Evolutionary conservation across 2,888 invertebrate species (phyloP).

Genomic region (Drosophila vallismaia): DNA sequence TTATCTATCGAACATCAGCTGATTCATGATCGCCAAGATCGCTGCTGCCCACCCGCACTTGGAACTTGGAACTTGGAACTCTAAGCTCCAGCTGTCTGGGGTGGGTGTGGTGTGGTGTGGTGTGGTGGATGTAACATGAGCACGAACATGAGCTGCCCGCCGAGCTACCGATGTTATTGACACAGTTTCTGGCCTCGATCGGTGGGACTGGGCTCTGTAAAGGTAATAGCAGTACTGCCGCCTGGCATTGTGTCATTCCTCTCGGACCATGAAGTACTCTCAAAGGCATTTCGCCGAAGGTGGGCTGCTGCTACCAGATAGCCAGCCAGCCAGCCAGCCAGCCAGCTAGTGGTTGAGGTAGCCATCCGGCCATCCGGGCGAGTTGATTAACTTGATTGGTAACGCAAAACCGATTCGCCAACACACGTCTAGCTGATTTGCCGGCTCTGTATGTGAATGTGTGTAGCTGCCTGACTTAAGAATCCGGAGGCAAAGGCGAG

Average conservation of each 20-base stretch:
- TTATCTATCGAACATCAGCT: slow-evolving; percentile 59
- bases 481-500: slow-evolving; percentile 41
- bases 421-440: slow-evolving; percentile 49
- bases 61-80: slow-evolving; percentile 2
- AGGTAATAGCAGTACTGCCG: slow-evolving; percentile 17
- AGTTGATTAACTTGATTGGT: slow-evolving; percentile 80
- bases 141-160: slow-evolving; percentile 45
- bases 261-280: slow-evolving; percentile 57
- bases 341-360: slow-evolving; percentile 43
- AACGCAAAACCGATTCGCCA: slow-evolving; percentile 76
- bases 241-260: slow-evolving; percentile 54
- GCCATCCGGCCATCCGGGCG: slow-evolving; percentile 60
- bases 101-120: slow-evolving; percentile 37
- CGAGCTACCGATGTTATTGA: slow-evolving; percentile 64
- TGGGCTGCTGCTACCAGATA: slow-evolving; percentile 59
- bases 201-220: slow-evolving; percentile 12
- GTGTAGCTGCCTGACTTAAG: slow-evolving; percentile 42
- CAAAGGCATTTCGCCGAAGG: slow-evolving; percentile 67
- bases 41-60: slow-evolving; percentile 58
- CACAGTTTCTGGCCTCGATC: slow-evolving; percentile 71
- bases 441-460: slow-evolving; percentile 1
- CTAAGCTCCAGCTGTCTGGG: slow-evolving; percentile 9
- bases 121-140: slow-evolving; percentile 57
- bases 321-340: slow-evolving; percentile 36
- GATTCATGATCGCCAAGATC: slow-evolving; percentile 69